phyloP scores from a whole-genome alignment of 2,797 vertebrate genomes.

The Varecia variegata region DNA sequence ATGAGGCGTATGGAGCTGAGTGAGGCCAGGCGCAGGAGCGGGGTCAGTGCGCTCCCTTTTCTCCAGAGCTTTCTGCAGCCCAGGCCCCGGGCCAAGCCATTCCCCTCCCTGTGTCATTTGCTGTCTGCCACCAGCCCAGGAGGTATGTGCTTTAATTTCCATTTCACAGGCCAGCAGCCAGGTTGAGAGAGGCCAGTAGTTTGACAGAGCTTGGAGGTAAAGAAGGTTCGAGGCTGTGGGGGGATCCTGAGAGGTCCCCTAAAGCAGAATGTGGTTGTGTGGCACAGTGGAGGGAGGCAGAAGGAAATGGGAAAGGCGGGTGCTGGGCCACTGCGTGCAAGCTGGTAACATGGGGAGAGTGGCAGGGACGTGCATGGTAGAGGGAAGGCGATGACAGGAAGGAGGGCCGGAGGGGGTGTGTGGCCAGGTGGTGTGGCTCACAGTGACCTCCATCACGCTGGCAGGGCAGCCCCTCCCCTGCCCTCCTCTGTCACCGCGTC shows the following conservation, averaged over 20 bases:
- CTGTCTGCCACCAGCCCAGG: fast-evolving
- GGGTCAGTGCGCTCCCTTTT: fast-evolving
- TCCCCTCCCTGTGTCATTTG: neutral
- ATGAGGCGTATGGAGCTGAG: too few species aligned
- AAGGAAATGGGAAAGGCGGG: too few species aligned
- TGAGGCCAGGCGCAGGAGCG: neutral
- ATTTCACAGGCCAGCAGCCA: fast-evolving
- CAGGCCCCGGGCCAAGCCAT: neutral
- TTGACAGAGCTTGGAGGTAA: neutral
- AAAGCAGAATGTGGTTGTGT: neutral
- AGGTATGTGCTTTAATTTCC: neutral
- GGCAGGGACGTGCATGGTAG: fast-evolving
- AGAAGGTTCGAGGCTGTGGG: neutral
- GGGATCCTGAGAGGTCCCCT: neutral
- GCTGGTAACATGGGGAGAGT: neutral
- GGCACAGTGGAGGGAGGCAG: neutral
- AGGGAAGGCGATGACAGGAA: fast-evolving
- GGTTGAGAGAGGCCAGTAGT: neutral
- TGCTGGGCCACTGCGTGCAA: neutral
- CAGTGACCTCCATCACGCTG: fast-evolving
- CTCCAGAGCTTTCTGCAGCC: neutral
- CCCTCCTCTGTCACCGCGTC: neutral
- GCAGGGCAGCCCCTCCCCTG: too few species aligned
- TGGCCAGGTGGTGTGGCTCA: fast-evolving
- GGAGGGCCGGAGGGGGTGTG: neutral